A percentile compares a stretch with the other conserved stretches of the same genome.
Conservation (phyloP, 2,113 vertebrate species). For the Pelvicachromis taeniatus region DNA sequence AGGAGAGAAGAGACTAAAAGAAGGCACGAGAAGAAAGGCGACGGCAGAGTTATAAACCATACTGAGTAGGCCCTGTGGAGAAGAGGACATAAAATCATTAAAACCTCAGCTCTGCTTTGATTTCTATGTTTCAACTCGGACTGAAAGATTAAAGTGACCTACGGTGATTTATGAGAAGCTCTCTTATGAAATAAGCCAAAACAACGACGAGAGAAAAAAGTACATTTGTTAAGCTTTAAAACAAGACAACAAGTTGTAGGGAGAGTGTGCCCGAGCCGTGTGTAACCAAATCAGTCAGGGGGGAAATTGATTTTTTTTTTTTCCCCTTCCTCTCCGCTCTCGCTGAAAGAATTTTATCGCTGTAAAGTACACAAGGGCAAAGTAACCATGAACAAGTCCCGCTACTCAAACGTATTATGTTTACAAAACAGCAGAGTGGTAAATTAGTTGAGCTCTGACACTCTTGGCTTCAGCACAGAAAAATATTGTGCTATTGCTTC, state of each 20-base stretch:
- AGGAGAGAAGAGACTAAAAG: conserved; percentile 12
- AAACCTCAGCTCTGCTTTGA: not conserved
- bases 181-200: conserved; percentile 1
- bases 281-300: conserved; percentile 63
- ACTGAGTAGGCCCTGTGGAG: not conserved
- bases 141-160: not conserved
- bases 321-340: rapidly evolving
- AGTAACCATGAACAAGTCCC: conserved; percentile 66
- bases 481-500: conserved; percentile 10
- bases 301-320: conserved; percentile 67
- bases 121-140: not conserved
- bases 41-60: conserved; percentile 24
- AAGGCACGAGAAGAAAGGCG: not conserved
- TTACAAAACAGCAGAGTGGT: conserved; percentile 64
- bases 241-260: conserved; percentile 13
- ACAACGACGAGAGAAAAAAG: conserved; percentile 1
- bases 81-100: not conserved
- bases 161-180: not conserved
- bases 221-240: conserved; percentile 14
- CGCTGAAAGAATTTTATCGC: conserved; percentile 61
- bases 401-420: conserved; percentile 59
- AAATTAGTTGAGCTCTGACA: conserved; percentile 60
- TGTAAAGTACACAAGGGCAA: conserved; percentile 63
- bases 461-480: conserved; percentile 1
- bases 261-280: conserved; percentile 13